Conservation (phyloP, 2,113 vertebrate species). For the Engraulis encrasicolus region DNA sequence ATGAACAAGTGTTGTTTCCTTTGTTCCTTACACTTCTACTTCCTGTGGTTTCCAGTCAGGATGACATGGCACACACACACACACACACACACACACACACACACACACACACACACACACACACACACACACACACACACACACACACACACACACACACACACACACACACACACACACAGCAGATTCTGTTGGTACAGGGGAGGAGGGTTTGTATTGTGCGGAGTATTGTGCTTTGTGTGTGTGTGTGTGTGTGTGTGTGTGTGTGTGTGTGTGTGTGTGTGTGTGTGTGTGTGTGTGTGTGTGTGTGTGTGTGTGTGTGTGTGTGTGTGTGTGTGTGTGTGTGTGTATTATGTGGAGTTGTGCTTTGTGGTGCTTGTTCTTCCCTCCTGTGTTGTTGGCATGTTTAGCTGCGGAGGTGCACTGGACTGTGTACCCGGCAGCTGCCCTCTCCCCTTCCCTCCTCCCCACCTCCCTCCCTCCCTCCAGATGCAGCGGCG, state of each 20-base stretch:
- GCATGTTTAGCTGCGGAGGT: neutral
- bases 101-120: neutral
- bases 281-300: neutral
- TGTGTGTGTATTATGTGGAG: too few species aligned
- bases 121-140: neutral
- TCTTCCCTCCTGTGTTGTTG: neutral
- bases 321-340: neutral
- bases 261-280: slow-evolving; percentile 6
- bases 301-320: slow-evolving; percentile 22
- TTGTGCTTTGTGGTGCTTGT: too few species aligned
- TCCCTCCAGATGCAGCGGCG: slow-evolving; percentile 30
- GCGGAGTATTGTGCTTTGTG: too few species aligned
- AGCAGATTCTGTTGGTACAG: neutral
- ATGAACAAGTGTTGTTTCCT: slow-evolving; percentile 14
- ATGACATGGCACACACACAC: neutral
- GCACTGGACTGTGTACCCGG: slow-evolving; percentile 22
- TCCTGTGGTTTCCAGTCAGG: neutral
- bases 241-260: slow-evolving; percentile 22
- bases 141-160: neutral
- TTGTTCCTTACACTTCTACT: neutral
- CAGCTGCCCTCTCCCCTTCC: slow-evolving; percentile 17
- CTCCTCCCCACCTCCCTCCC: slow-evolving; percentile 16
- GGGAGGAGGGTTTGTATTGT: slow-evolving; percentile 10
- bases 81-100: slow-evolving; percentile 2
- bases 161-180: neutral